Evolutionary conservation across 2,888 invertebrate species (phyloP).

Genomic region (Norana najaformis): DNA sequence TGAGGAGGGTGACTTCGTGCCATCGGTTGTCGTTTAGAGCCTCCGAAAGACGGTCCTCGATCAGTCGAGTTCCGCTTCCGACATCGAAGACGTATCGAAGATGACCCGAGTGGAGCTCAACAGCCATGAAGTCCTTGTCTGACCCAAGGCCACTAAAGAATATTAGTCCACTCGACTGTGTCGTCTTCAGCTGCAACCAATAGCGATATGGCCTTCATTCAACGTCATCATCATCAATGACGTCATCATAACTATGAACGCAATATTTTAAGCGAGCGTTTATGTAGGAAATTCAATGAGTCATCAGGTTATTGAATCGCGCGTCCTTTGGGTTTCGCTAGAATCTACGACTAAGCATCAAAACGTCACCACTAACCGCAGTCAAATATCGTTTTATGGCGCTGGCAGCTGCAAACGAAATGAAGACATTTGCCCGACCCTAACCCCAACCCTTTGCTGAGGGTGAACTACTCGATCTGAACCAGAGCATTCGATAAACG

Average conservation of each 20-base stretch:
- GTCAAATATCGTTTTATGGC: neutral
- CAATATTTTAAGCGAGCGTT: no score
- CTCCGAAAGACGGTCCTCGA: slow-evolving; percentile 72
- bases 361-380: no score
- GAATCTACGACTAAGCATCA: no score
- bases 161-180: slow-evolving; percentile 32
- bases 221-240: neutral
- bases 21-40: slow-evolving; percentile 88
- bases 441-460: no score
- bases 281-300: no score
- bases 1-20: slow-evolving; percentile 87
- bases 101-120: slow-evolving; percentile 87
- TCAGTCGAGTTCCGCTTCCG: slow-evolving; percentile 79
- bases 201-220: neutral
- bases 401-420: neutral
- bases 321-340: no score
- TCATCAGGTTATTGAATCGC: no score
- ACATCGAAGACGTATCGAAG: slow-evolving; percentile 88
- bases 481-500: neutral
- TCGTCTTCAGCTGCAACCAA: slow-evolving; percentile 69
- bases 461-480: no score
- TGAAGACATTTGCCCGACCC: neutral
- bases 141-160: slow-evolving; percentile 32
- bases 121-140: slow-evolving; percentile 84
- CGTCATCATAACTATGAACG: no score